These are phyloP conservation scores for Cathartes aura DNA, from an alignment of 2,113 vertebrate species.

Conservation along the genomic window DNA sequence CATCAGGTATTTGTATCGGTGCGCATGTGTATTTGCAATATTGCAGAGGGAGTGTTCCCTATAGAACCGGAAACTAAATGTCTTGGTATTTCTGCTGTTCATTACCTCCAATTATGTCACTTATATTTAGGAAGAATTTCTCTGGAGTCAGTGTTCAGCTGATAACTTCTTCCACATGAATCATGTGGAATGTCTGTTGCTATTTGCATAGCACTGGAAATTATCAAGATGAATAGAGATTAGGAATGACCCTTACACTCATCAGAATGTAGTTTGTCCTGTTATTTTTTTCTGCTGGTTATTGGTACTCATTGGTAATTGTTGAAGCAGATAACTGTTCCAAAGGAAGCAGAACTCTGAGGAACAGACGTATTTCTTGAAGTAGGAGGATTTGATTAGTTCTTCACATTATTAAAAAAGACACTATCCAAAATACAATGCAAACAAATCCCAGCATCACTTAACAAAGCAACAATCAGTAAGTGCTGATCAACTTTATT, in stretches of 20 bases:
- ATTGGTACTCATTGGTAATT: conserved; percentile 1
- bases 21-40: not conserved
- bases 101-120: not conserved
- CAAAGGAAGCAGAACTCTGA: conserved; percentile 9
- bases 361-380: not conserved
- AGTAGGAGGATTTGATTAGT: not conserved
- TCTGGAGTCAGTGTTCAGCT: conserved; percentile 41
- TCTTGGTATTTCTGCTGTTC: not conserved
- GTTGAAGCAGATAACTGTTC: not conserved
- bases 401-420: not conserved
- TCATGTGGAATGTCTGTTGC: conserved; percentile 24
- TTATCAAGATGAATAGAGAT: conserved; percentile 30
- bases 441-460: not conserved
- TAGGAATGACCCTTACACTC: conserved; percentile 17
- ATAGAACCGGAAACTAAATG: not conserved
- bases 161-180: conserved; percentile 11
- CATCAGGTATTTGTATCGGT: not conserved
- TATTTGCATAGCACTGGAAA: conserved; percentile 47
- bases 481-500: not conserved
- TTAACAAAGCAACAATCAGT: not conserved
- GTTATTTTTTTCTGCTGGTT: conserved; percentile 3
- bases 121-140: conserved; percentile 23
- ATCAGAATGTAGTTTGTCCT: not conserved
- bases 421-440: not conserved
- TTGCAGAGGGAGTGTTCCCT: not conserved